phyloP scores from a whole-genome alignment of 2,113 vertebrate genomes.

The Macaca mulatta region DNA sequence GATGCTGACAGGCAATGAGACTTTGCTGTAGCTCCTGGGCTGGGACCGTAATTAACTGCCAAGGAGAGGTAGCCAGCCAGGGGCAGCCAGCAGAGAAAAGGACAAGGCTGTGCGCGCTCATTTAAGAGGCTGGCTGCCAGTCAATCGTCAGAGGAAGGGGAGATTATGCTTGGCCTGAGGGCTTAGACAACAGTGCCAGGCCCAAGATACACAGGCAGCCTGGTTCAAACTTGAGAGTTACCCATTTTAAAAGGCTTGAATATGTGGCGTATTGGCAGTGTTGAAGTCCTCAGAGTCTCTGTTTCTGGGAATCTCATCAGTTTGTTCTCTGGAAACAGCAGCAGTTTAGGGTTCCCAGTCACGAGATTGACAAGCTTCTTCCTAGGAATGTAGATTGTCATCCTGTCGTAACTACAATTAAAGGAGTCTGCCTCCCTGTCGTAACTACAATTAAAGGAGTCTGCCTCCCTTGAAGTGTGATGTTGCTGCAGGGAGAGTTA shows the following conservation, averaged over 20 bases:
- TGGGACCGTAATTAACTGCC: not conserved
- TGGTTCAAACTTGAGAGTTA: not conserved
- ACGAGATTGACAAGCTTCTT: not conserved
- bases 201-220: not conserved
- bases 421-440: not conserved
- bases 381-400: not conserved
- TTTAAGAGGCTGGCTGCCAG: not conserved
- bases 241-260: not conserved
- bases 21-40: not conserved
- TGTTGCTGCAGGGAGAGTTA: not conserved
- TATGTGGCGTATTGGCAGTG: not conserved
- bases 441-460: not conserved
- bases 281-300: not conserved
- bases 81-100: not conserved
- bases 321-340: not conserved
- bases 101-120: not conserved
- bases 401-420: not conserved
- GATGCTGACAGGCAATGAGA: not conserved
- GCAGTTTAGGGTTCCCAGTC: not conserved
- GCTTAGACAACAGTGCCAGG: not conserved
- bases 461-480: not conserved
- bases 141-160: not conserved
- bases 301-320: constrained; percentile 19
- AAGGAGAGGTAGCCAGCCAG: not conserved
- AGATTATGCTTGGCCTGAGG: not conserved